Conservation (phyloP, 2,797 vertebrate genomes). For the Karalla daura region DNA sequence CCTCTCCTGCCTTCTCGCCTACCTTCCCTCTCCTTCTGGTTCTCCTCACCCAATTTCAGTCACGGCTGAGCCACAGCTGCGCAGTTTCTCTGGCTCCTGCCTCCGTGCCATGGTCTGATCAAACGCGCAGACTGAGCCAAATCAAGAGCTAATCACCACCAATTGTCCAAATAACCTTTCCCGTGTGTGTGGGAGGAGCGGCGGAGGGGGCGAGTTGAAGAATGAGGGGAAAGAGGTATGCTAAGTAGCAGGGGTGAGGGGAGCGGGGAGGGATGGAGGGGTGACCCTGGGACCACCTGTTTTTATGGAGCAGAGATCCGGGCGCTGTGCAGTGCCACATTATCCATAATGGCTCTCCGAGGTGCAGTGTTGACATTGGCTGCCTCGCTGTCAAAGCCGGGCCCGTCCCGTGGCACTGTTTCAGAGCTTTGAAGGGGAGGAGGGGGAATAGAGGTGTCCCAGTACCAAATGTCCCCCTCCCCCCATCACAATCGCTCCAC, state of each 20-base stretch:
- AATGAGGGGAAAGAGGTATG: conserved; percentile 37
- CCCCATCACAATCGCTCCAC: background rate
- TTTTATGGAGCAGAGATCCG: conserved; percentile 54
- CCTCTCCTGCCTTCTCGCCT: conserved; percentile 15
- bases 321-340: conserved; percentile 67
- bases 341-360: conserved; percentile 70
- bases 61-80: conserved; percentile 56
- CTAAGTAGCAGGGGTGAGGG: conserved; percentile 46
- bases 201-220: conserved; percentile 27
- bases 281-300: conserved; percentile 78
- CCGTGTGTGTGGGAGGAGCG: conserved; percentile 60
- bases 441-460: conserved; percentile 36
- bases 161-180: conserved; percentile 81
- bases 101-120: conserved; percentile 62
- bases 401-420: conserved; percentile 47
- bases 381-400: conserved; percentile 59
- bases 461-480: conserved; percentile 9
- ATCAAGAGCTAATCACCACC: conserved; percentile 79
- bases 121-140: conserved; percentile 67
- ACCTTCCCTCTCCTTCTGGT: conserved; percentile 37
- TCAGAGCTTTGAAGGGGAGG: conserved; percentile 48
- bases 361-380: conserved; percentile 73
- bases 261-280: conserved; percentile 25
- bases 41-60: conserved; percentile 61
- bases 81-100: conserved; percentile 32